Base-by-base conservation (phyloP, 2,888 invertebrate species). In the Eupithecia tripunctaria region DNA sequence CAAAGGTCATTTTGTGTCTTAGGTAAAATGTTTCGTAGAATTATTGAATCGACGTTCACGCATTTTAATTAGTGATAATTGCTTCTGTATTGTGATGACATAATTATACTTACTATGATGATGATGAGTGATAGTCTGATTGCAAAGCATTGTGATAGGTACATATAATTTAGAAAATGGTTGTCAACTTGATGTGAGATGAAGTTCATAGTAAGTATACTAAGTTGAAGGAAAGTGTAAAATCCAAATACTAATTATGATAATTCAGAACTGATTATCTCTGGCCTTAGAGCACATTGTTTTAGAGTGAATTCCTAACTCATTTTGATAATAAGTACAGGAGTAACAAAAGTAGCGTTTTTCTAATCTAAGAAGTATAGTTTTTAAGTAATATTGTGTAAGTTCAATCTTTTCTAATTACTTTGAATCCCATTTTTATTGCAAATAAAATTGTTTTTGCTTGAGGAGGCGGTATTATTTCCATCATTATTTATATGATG, bases 221-320 rank as follows among this genome's bases (percentile, higher is more conserved):
- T 77, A 80, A 76, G 32, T 73, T 72, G 78, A 80, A 79, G 82
- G 79, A 79, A 84, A 81, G 79, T 78, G 76, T 82, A 62, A 71
- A 72, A 70, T 80, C 78, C 79, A 80, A 78, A 81, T 81, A 79
- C 81, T 62, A 27, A 41, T 25, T 15, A 62, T 84, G 80, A 85
- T 87, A 85, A 85, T 88, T 88, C 87, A 88, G 91, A 89, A 92
- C 91, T 93, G 92, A 92, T 86, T 89, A 89, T 70, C 59, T 51
- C 32, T 32, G 51, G 51, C 67, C 29, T 63, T 62, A 25, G 21
- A 41, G 38, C 14, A 38, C 38, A 25, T 64, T 41, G 25, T 64
- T 64, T 38, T n/a, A 25, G 1, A 64, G 21, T 41, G 21, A 41
- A 56, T 56, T 56, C 56, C 25, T 12, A 25, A 56, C 56, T 36